phyloP scores from a whole-genome alignment of 2,888 invertebrate species.

The Cheilosia urbana region DNA sequence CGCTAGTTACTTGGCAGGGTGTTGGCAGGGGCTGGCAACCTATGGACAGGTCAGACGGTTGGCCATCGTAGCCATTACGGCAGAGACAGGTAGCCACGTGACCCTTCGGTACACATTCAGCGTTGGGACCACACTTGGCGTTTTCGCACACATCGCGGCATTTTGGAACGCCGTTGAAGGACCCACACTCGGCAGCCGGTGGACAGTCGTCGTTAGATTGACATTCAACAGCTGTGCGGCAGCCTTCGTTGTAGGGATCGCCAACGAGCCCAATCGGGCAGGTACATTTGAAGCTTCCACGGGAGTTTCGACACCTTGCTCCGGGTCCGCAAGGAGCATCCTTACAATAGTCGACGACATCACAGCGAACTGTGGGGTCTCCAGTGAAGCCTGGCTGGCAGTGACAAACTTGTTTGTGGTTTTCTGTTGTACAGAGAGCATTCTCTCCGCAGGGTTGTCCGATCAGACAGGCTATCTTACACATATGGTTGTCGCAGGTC shows the following conservation, averaged over 20 bases:
- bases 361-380: conserved; percentile 89
- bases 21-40: conserved; percentile 92
- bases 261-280: conserved; percentile 93
- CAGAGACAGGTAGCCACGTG: conserved; percentile 92
- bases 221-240: conserved; percentile 92
- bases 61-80: conserved; percentile 90
- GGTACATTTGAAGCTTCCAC: conserved; percentile 91
- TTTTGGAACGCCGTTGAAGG: conserved; percentile 89
- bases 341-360: conserved; percentile 91
- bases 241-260: conserved; percentile 93
- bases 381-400: conserved; percentile 96
- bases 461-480: conserved; percentile 93
- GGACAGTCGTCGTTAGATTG: conserved; percentile 92
- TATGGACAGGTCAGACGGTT: conserved; percentile 87
- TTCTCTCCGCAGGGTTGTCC: conserved; percentile 94
- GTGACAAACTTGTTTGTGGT: conserved; percentile 91
- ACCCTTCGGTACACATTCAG: conserved; percentile 91
- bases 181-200: conserved; percentile 89
- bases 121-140: conserved; percentile 91
- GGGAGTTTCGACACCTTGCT: conserved; percentile 91
- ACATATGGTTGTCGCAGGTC: conserved; percentile 91
- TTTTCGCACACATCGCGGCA: conserved; percentile 93
- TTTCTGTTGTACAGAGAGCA: conserved; percentile 93
- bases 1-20: conserved; percentile 88
- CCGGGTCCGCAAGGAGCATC: conserved; percentile 92